Base-by-base conservation (phyloP, 2,888 invertebrate species). In the Ophion costatus region DNA sequence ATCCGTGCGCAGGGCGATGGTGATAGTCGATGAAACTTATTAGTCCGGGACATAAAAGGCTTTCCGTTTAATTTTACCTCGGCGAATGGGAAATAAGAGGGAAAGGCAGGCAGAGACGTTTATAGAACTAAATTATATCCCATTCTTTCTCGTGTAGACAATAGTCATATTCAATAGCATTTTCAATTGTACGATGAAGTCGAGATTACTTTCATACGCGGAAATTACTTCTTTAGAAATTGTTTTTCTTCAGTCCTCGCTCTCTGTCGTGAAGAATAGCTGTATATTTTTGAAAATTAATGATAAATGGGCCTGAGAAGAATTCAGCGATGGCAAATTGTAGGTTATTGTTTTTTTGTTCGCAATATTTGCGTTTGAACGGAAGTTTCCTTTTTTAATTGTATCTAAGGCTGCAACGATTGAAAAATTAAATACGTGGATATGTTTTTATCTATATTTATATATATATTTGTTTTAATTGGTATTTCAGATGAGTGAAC, bases 101-200 rank as follows among this genome's bases (percentile, higher is more conserved):
- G 71, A 56, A 38, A 69, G 38, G 4, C 33, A 56, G n/a, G 2
- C 38, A 9, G 20, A 29, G 56, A 29, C 22, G 51, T 45, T 57
- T 71, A 71, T 56, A 56, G 11, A 71, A 71, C 20, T 79, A 38
- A 71, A 79, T 79, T 63, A 79, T 79, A 71, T 71, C 70, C 38
- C 79, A 79, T 79, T 79, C 79, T 79, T 71, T 79, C 69, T 51
- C 24, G 38, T 17, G 10, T 33, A 5, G 64, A 79, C 64, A 79
- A 71, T 64, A 45, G 11, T n/a, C n/a, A 14, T 20, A 22, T 71
- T 71, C 71, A 38, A 79, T 75, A 51, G 17, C 22, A 11, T 71
- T 71, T 71, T 71, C 71, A 71, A 64, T 71, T 38, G 9, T 20
- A 0, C 10, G 17, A 74, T 20, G 24, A 24, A 63, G 17, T 42